These are phyloP conservation scores for Recurvirostra avosetta DNA, from an alignment of 2,113 vertebrate genomes.

Conservation along the genomic window DNA sequence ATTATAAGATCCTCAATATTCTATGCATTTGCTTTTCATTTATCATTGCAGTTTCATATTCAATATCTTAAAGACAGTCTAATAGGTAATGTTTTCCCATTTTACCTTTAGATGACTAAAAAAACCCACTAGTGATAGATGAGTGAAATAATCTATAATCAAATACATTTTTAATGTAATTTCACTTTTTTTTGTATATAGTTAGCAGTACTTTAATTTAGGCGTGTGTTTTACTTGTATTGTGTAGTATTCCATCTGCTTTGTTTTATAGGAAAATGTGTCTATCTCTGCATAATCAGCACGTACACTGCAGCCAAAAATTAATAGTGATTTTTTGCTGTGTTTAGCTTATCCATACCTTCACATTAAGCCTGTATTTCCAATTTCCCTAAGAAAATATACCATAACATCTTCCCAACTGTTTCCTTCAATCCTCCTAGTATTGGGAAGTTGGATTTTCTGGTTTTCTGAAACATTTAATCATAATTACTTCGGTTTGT, in stretches of 20 bases:
- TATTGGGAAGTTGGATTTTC: neutral
- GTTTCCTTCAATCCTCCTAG: neutral
- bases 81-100: neutral
- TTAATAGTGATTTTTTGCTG: neutral
- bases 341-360: neutral
- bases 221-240: neutral
- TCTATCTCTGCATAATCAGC: neutral
- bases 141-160: neutral
- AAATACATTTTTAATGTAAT: neutral
- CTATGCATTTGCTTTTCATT: neutral
- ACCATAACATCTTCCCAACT: neutral
- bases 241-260: neutral
- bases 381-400: neutral
- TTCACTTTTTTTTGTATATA: neutral
- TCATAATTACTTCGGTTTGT: neutral
- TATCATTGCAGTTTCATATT: neutral
- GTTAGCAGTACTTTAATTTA: neutral
- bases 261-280: neutral
- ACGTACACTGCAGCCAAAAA: neutral
- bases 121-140: rapidly evolving
- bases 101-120: neutral
- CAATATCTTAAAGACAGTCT: neutral
- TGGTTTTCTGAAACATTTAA: neutral
- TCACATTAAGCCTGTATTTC: neutral
- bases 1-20: neutral